These are phyloP conservation scores for Cyclophora punctaria DNA, from an alignment of 2,888 invertebrate genomes.

Conservation along the genomic window DNA sequence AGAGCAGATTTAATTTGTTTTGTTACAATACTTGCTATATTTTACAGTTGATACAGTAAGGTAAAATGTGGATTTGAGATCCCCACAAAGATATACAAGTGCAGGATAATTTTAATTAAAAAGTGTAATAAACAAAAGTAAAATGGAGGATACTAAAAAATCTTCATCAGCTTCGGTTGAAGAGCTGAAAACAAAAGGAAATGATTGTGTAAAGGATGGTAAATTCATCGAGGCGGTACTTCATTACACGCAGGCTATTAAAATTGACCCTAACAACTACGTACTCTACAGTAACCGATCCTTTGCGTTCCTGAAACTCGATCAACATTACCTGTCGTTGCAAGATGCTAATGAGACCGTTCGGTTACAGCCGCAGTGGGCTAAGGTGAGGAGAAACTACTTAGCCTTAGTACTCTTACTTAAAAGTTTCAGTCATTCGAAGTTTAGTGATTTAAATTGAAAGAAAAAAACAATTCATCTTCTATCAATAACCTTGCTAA, in stretches of 20 bases:
- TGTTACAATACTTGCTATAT: too few species aligned
- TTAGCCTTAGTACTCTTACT: too few species aligned
- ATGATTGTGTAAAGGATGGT: slow-evolving; percentile 82
- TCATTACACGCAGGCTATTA: slow-evolving; percentile 86
- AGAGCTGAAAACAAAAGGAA: slow-evolving; percentile 82
- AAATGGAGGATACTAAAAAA: slow-evolving; percentile 57
- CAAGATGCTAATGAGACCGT: slow-evolving; percentile 87
- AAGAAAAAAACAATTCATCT: too few species aligned
- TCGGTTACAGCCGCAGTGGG: slow-evolving; percentile 83
- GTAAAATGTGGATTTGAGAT: too few species aligned
- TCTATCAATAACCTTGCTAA: too few species aligned
- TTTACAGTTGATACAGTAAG: too few species aligned
- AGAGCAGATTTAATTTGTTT: too few species aligned
- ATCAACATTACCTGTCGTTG: slow-evolving; percentile 84
- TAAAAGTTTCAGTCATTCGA: too few species aligned
- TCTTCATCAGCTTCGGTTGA: slow-evolving; percentile 53
- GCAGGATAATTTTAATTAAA: too few species aligned
- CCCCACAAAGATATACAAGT: too few species aligned
- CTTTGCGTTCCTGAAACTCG: slow-evolving; percentile 83
- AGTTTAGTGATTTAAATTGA: too few species aligned
- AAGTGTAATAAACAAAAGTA: too few species aligned
- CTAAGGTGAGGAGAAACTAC: slow-evolving; percentile 73
- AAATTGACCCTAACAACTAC: slow-evolving; percentile 81
- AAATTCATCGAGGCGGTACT: slow-evolving; percentile 85
- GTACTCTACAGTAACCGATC: slow-evolving; percentile 87